A percentile compares a stretch with the other conserved stretches of the same genome.
Conservation (phyloP, 2,797 vertebrate species). For the Enteromius paludinosus region DNA sequence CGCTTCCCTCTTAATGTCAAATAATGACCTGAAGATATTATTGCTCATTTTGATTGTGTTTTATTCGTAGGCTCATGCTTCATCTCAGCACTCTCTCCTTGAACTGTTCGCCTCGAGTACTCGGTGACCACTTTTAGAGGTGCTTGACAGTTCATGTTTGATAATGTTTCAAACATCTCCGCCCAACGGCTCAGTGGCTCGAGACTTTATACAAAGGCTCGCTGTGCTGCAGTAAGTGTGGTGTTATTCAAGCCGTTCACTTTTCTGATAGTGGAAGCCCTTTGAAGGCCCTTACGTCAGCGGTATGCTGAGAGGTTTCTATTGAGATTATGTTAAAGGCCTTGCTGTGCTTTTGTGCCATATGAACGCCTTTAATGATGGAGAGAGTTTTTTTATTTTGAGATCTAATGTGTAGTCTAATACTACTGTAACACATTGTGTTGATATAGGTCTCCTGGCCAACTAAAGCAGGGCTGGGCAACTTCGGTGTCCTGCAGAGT, state of each 20-base stretch:
- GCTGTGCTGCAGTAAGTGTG: slow-evolving; percentile 30
- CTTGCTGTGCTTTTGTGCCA: slow-evolving; percentile 29
- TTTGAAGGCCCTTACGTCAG: slow-evolving; percentile 8
- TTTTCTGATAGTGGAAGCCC: background rate
- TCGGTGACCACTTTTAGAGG: slow-evolving; percentile 31
- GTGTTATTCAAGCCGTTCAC: background rate
- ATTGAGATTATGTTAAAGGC: slow-evolving; percentile 37
- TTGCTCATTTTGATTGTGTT: slow-evolving; percentile 57
- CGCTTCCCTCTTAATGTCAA: slow-evolving; percentile 53
- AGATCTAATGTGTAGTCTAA: slow-evolving; percentile 19
- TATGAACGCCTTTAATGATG: slow-evolving; percentile 10
- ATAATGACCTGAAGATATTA: slow-evolving; percentile 60
- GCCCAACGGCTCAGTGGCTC: slow-evolving; percentile 17
- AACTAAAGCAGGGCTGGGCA: too few relatives aligned
- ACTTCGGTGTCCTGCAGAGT: too few relatives aligned
- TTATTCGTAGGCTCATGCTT: slow-evolving; percentile 42
- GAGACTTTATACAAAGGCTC: slow-evolving; percentile 32
- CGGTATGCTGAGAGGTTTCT: slow-evolving; percentile 22
- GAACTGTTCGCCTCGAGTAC: slow-evolving; percentile 51
- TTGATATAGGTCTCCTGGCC: slow-evolving; percentile 11
- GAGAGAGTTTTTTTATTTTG: slow-evolving; percentile 30
- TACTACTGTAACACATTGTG: background rate
- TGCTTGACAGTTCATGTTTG: slow-evolving; percentile 53
- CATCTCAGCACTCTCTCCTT: slow-evolving; percentile 47
- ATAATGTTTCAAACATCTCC: slow-evolving; percentile 49